Conservation (phyloP, 2,888 invertebrate genomes). For the Idaea dimidiata region DNA sequence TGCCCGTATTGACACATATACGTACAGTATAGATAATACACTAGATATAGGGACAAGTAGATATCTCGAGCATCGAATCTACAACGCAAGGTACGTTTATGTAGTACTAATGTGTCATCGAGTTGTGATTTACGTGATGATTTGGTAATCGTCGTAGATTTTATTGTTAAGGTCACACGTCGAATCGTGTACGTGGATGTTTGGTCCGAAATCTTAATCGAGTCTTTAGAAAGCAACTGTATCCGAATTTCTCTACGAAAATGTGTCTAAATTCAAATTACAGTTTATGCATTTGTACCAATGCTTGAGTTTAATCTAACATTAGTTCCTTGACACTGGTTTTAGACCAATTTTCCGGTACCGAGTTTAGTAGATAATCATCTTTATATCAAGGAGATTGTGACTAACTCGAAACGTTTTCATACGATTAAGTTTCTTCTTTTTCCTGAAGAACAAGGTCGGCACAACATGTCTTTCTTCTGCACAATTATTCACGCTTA, state of each 20-base stretch:
- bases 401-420: background rate
- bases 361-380: background rate
- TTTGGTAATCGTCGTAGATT: constrained; percentile 6
- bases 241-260: constrained; percentile 2
- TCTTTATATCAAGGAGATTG: background rate
- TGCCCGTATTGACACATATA: too few species aligned
- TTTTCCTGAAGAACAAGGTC: too few species aligned
- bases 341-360: background rate
- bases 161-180: background rate
- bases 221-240: background rate
- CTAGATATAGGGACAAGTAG: too few species aligned
- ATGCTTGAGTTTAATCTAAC: background rate
- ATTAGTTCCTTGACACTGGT: constrained; percentile 1
- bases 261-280: constrained; percentile 14
- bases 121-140: constrained; percentile 6
- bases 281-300: constrained; percentile 10
- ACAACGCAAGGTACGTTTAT: too few species aligned
- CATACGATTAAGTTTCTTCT: background rate
- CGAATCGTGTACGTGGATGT: background rate
- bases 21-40: too few species aligned
- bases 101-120: background rate
- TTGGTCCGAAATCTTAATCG: background rate
- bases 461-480: too few species aligned
- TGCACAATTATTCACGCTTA: too few species aligned
- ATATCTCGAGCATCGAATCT: too few species aligned